Evolutionary conservation across 1,140 invertebrate genomes (phyloP).

Genomic region (Lethrus apterus): DNA sequence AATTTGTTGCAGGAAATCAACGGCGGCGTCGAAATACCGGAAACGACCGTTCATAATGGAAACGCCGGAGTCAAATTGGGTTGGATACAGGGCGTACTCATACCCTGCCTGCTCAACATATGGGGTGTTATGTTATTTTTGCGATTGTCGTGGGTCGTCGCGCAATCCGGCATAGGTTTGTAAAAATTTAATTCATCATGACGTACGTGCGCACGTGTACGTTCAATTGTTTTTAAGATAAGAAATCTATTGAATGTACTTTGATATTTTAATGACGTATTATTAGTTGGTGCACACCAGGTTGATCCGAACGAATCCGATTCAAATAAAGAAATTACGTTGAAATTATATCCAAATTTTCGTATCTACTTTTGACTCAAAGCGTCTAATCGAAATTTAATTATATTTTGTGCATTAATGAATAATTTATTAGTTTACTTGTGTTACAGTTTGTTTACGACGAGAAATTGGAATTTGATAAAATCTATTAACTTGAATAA

Average conservation of each 20-base stretch:
- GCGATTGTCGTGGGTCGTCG: constrained; percentile 78
- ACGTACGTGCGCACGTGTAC: not conserved
- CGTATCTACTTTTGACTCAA: too few relatives aligned
- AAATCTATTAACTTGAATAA: too few relatives aligned
- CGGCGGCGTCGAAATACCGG: constrained; percentile 35
- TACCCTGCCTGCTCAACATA: constrained; percentile 78
- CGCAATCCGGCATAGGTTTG: constrained; percentile 67
- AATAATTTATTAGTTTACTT: too few relatives aligned
- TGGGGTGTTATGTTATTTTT: constrained; percentile 86
- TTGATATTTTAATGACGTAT: too few relatives aligned
- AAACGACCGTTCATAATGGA: constrained; percentile 32
- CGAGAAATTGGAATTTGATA: too few relatives aligned
- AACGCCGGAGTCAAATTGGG: constrained; percentile 63
- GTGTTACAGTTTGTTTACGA: too few relatives aligned
- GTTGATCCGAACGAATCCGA: too few relatives aligned
- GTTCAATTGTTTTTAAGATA: not conserved
- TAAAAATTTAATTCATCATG: constrained; percentile 6
- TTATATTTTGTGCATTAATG: too few relatives aligned
- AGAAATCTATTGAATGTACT: not conserved
- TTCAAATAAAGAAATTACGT: too few relatives aligned
- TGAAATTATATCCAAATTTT: too few relatives aligned
- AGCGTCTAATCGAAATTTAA: too few relatives aligned
- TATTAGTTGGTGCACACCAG: too few relatives aligned
- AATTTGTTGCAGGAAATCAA: constrained; percentile 26
- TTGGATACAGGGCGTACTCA: constrained; percentile 78